Percentiles rank a stretch among this genome's conserved stretches.
Conservation (phyloP, 2,888 invertebrate genomes). For the Diloba caeruleocephala region DNA sequence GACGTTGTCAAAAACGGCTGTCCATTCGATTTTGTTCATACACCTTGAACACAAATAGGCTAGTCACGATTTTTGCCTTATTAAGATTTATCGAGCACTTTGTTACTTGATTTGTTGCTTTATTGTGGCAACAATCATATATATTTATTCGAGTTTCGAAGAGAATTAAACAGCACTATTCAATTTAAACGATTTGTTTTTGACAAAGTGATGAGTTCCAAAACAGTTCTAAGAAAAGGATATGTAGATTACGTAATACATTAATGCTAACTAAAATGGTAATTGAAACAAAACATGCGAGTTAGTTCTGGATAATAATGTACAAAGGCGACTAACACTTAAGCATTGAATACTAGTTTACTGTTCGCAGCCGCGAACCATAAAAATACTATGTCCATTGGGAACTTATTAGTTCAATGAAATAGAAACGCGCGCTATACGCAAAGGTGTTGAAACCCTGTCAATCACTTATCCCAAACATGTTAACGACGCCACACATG, state of each 20-base stretch:
- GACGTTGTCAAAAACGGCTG: constrained; percentile 73
- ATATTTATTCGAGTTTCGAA: constrained; percentile 42
- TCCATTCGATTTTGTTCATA: constrained; percentile 66
- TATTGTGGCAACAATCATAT: constrained; percentile 53
- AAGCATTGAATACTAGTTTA: not conserved
- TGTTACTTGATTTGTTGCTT: constrained; percentile 65
- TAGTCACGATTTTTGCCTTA: constrained; percentile 77
- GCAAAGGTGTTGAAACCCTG: constrained; percentile 9
- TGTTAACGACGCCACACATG: constrained; percentile 30
- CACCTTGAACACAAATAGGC: constrained; percentile 75
- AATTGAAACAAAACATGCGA: constrained; percentile 5
- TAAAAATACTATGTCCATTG: not conserved
- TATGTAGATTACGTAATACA: constrained; percentile 20
- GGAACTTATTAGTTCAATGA: not conserved
- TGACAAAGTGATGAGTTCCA: constrained; percentile 39
- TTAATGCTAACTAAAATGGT: constrained; percentile 1
- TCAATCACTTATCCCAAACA: constrained; percentile 21
- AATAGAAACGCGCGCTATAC: constrained; percentile 2
- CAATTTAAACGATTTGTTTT: constrained; percentile 41
- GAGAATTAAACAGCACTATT: constrained; percentile 38
- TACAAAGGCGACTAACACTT: not conserved
- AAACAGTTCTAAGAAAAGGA: constrained; percentile 14
- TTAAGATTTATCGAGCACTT: constrained; percentile 69
- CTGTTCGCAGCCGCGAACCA: not conserved
- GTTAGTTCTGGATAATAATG: not conserved